Evolutionary conservation across 2,888 invertebrate species (phyloP).

Genomic region (Masnerella sp.): DNA sequence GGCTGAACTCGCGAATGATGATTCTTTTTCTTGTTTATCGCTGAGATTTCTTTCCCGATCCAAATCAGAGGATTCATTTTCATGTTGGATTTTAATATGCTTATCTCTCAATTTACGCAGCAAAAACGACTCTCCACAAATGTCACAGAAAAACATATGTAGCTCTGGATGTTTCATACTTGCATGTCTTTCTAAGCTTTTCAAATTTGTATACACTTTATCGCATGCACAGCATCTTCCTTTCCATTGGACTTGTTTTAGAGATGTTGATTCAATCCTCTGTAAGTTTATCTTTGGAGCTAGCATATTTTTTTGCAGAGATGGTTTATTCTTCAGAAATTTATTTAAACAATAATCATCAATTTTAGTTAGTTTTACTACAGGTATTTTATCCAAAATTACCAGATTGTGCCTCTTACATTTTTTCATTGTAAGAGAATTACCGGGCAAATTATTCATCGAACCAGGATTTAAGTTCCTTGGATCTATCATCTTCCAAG

Average conservation of each 20-base stretch:
- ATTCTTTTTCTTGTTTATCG: no score
- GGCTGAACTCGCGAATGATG: neutral
- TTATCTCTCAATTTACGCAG: neutral
- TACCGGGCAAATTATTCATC: neutral
- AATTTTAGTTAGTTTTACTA: slow-evolving; percentile 17
- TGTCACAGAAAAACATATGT: slow-evolving; percentile 6
- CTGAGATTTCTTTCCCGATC: no score
- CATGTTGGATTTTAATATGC: slow-evolving; percentile 1
- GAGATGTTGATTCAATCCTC: neutral
- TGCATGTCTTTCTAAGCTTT: slow-evolving; percentile 7
- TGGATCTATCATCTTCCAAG: neutral
- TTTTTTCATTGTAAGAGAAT: neutral
- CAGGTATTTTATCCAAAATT: slow-evolving; percentile 31
- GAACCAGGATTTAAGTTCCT: no score
- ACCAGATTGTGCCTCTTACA: neutral
- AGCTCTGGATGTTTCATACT: neutral
- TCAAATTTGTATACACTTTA: neutral
- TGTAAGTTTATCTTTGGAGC: neutral
- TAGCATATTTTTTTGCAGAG: neutral
- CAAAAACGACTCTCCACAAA: slow-evolving; percentile 20
- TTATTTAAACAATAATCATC: no score
- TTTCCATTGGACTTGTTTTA: neutral
- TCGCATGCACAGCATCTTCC: slow-evolving; percentile 14
- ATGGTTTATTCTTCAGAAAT: neutral
- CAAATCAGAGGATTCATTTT: no score